Conservation (phyloP, 1,140 invertebrate genomes). For the Ostrea denselamellosa region DNA sequence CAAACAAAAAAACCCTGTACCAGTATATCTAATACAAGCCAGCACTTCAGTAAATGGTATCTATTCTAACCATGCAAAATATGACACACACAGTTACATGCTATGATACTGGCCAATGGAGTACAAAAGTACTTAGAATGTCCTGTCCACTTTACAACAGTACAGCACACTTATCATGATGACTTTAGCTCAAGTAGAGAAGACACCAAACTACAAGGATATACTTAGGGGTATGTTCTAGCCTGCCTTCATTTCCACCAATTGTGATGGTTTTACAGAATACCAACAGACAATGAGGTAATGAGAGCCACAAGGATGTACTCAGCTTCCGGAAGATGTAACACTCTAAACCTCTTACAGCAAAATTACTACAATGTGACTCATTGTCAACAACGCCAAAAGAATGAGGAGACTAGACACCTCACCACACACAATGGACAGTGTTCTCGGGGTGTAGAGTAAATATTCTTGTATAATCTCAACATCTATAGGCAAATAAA, state of each 20-base stretch:
- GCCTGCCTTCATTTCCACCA: neutral
- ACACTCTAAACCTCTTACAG: neutral
- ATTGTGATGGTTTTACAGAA: neutral
- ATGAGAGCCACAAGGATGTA: neutral
- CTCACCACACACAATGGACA: neutral
- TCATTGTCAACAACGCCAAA: neutral
- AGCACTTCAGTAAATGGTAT: no score
- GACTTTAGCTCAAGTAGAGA: neutral
- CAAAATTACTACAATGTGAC: neutral
- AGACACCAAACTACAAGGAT: neutral
- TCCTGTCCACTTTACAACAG: neutral
- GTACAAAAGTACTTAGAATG: neutral
- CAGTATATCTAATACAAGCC: no score
- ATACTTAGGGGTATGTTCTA: neutral
- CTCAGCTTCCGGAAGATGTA: neutral
- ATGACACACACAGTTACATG: no score
- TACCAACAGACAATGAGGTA: conserved; percentile 22
- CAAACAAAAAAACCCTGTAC: no score
- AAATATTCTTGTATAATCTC: neutral
- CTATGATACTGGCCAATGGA: no score
- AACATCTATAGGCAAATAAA: neutral
- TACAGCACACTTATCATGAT: neutral
- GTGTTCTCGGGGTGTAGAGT: neutral
- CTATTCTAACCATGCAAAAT: no score
- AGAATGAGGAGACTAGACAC: neutral